These are phyloP conservation scores for Sphenodon punctatus DNA, from an alignment of 2,797 vertebrate genomes.

Conservation along the genomic window DNA sequence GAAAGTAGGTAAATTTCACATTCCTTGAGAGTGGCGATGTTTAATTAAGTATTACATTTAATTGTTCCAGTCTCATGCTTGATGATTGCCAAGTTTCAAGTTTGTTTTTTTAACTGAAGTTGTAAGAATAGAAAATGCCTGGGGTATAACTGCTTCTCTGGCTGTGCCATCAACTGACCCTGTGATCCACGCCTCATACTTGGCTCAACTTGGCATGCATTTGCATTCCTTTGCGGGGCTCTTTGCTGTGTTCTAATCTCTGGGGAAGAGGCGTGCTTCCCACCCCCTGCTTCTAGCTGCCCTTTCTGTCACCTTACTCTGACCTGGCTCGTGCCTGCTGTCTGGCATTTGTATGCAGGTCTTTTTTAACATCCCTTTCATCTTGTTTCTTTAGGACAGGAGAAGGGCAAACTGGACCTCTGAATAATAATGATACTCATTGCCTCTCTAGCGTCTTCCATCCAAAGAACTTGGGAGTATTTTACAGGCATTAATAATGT, in stretches of 20 bases:
- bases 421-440: slow-evolving; percentile 2
- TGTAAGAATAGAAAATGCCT: background rate
- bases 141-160: fast-evolving
- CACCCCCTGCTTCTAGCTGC: background rate
- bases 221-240: background rate
- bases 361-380: background rate
- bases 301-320: background rate
- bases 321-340: background rate
- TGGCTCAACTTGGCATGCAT: background rate
- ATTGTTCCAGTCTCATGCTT: slow-evolving; percentile 56
- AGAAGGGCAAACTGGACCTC: background rate
- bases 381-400: background rate
- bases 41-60: slow-evolving; percentile 73
- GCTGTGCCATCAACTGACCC: background rate
- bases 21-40: slow-evolving; percentile 43
- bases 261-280: background rate
- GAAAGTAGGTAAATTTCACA: slow-evolving; percentile 37
- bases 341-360: background rate
- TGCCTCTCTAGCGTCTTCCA: slow-evolving; percentile 15
- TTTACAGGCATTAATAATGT: slow-evolving; percentile 20
- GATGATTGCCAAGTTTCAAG: background rate
- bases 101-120: background rate
- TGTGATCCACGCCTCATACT: background rate
- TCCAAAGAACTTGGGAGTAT: slow-evolving; percentile 21
- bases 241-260: background rate